phyloP scores from a whole-genome alignment of 2,888 invertebrate species.

The Chalcosyrphus nemorum region DNA sequence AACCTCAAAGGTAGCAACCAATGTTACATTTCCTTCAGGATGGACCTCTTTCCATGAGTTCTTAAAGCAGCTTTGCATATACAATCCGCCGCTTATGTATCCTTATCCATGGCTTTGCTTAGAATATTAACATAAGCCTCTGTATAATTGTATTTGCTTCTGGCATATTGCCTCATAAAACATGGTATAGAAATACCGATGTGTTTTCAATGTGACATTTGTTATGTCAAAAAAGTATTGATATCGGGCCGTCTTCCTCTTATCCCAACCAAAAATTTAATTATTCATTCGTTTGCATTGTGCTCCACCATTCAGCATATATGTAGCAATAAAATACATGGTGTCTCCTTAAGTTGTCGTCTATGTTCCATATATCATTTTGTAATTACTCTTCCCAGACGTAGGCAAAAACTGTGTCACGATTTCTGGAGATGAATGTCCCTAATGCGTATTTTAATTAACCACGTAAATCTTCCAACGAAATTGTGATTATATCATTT shows the following conservation, averaged over 20 bases:
- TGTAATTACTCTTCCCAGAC: neutral
- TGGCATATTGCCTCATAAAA: no score
- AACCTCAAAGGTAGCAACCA: no score
- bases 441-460: slow-evolving; percentile 11
- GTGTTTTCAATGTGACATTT: neutral
- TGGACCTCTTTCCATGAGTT: no score
- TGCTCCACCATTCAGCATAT: neutral
- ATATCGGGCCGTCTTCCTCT: no score
- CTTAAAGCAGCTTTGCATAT: no score
- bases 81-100: no score
- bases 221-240: neutral
- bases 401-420: neutral
- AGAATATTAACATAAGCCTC: no score
- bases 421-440: neutral
- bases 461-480: slow-evolving; percentile 12
- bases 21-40: no score
- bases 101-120: no score
- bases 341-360: neutral
- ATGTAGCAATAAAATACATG: slow-evolving; percentile 9
- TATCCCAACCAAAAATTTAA: neutral
- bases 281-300: neutral
- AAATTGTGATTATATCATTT: slow-evolving; percentile 7
- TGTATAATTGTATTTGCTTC: no score
- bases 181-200: neutral
- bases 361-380: slow-evolving; percentile 1